Percentiles rank a stretch among this genome's conserved stretches.
Conservation (phyloP, 2,888 invertebrate genomes). For the Cantharis nigra region DNA sequence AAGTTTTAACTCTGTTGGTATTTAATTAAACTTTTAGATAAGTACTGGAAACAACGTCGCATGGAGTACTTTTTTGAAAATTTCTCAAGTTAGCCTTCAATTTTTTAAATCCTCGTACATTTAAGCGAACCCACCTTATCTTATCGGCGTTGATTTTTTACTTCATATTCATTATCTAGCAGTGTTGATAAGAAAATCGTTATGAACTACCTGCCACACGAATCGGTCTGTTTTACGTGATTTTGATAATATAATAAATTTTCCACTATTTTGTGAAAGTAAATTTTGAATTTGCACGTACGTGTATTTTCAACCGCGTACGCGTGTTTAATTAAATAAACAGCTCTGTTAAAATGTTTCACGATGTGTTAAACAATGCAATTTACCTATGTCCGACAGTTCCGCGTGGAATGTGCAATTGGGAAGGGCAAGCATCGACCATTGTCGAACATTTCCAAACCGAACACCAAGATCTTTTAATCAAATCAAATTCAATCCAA, state of each 20-base stretch:
- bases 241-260: background rate
- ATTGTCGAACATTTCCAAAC: slow-evolving; percentile 25
- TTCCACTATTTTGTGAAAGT: background rate
- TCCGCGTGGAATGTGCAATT: slow-evolving; percentile 18
- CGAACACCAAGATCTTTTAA: slow-evolving; percentile 21
- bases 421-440: slow-evolving; percentile 28
- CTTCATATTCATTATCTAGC: background rate
- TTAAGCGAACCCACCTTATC: background rate
- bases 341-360: background rate
- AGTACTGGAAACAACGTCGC: background rate
- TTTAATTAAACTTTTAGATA: background rate
- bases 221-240: background rate
- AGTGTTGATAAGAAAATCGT: background rate
- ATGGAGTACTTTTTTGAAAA: background rate
- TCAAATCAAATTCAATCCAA: slow-evolving; percentile 21
- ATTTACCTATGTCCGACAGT: slow-evolving; percentile 27
- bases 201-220: background rate
- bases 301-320: background rate
- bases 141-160: background rate
- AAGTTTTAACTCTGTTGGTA: background rate
- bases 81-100: background rate
- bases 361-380: background rate
- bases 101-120: background rate
- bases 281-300: background rate
- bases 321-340: slow-evolving; percentile 1